Evolutionary conservation across 2,888 invertebrate species (phyloP), one percentile per base, ranked within the genome.

Genomic region (Allygus modestus): DNA sequence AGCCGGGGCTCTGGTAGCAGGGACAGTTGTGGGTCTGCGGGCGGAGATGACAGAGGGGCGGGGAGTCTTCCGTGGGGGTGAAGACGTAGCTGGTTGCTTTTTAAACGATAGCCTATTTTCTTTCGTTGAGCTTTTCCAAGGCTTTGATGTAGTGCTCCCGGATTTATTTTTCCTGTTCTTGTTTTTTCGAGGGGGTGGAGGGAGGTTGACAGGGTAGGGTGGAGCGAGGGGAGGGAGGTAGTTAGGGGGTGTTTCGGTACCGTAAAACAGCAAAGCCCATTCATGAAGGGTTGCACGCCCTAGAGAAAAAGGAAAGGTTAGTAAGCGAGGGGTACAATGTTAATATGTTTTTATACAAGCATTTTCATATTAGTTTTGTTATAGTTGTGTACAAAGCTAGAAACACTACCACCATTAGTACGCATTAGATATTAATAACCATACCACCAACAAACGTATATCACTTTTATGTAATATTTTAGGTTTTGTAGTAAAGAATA

Each of bases 191-290:
- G 87, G 86, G 11, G 75, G 82, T 11, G 84, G 79, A n/a, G 86
- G 84, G 65, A 84, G 85, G 81, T 85, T 82, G 43, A 83, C 41
- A 23, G 85, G 85, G 26, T 84, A 86, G 23, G 86, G 85, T 31
- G 85, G 85, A 88, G 81, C 87, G 87, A 87, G 87, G n/a, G 85
- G 85, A 9, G 86, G 86, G 43, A 87, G 86, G 71, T 87, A 85
- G 84, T 85, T 81, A 31, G 92, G 92, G 87, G 91, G 89, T 82
- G 91, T 92, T 86, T 92, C 94, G 85, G 98, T 98, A 88, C 98
- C 98, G 91, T 98, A 97, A 90, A 98, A 94, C 89, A 97, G 95
- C 90, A 98, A 93, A 86, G 97, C 96, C 98, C 98, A 98, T 90
- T 96, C 97, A 92, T 97, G 96, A 88, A 98, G 93, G 87, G 96